phyloP scores from a whole-genome alignment of 30 jellyfish, hydroid and myxozoan genomes.

The Aurelia aurita region DNA sequence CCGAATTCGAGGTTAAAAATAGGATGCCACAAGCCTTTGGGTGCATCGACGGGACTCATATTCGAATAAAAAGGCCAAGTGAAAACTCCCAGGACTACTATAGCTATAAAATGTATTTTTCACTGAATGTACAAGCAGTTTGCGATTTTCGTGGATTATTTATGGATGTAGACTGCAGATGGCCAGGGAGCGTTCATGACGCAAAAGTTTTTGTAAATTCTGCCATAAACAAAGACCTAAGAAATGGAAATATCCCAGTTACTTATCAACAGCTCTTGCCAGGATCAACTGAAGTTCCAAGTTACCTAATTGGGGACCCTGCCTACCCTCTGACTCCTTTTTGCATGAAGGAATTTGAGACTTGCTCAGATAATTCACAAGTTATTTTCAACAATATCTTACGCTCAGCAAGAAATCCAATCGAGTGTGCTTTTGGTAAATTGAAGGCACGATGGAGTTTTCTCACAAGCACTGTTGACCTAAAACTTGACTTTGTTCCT shows the following conservation, averaged over 20 bases:
- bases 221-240: slow-evolving; percentile 7
- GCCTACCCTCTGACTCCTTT: slow-evolving; percentile 73
- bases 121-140: slow-evolving; percentile 64
- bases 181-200: slow-evolving; percentile 76
- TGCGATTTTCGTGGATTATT: slow-evolving; percentile 53
- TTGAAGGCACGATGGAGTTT: slow-evolving; percentile 60
- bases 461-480: slow-evolving; percentile 37
- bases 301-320: slow-evolving; percentile 63
- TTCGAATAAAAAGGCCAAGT: slow-evolving; percentile 49
- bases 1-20: slow-evolving; percentile 49
- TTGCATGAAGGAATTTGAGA: slow-evolving; percentile 62
- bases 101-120: slow-evolving; percentile 40
- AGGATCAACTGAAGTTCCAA: slow-evolving; percentile 39
- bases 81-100: slow-evolving; percentile 63
- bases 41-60: slow-evolving; percentile 76
- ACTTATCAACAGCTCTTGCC: slow-evolving; percentile 16
- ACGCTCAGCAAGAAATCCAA: slow-evolving; percentile 65
- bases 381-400: slow-evolving; percentile 43
- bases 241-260: slow-evolving; percentile 38
- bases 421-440: slow-evolving; percentile 75
- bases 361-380: slow-evolving; percentile 22
- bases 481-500: slow-evolving; percentile 18
- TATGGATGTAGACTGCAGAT: slow-evolving; percentile 70
- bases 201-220: slow-evolving; percentile 59
- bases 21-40: slow-evolving; percentile 76